Evolutionary conservation across 1,140 invertebrate species (phyloP).

Genomic region (Bombyx mandarina): DNA sequence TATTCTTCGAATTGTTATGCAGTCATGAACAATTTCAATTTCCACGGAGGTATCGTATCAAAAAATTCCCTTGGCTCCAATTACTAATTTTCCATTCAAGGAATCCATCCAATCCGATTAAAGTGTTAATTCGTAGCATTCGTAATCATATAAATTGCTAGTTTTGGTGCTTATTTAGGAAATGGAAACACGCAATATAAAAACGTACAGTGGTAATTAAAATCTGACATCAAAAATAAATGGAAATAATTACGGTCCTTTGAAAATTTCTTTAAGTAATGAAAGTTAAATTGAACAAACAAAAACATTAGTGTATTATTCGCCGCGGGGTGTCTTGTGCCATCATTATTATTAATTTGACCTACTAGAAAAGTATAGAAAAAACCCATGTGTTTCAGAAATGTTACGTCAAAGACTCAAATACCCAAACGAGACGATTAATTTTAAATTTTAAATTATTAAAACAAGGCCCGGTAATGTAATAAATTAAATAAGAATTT

Average conservation of each 20-base stretch:
- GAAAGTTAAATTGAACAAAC: no score
- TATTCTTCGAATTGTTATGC: not conserved
- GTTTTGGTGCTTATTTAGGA: not conserved
- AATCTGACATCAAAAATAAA: constrained; percentile 18
- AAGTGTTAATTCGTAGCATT: constrained; percentile 1
- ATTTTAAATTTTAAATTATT: no score
- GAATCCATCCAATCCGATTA: not conserved
- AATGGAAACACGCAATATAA: constrained; percentile 6
- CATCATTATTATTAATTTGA: no score
- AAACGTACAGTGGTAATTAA: constrained; percentile 19
- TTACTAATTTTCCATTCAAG: not conserved
- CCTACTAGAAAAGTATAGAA: no score
- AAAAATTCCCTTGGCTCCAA: not conserved
- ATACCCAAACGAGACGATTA: no score
- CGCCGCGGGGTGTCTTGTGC: not conserved
- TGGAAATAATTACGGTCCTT: constrained; percentile 18
- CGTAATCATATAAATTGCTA: not conserved
- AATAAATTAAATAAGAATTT: no score
- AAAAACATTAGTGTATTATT: not conserved
- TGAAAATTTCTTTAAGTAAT: no score
- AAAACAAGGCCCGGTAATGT: no score
- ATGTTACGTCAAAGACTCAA: no score
- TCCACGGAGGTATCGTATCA: no score
- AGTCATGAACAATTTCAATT: not conserved
- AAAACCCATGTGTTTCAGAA: no score